Evolutionary conservation across 92 coral and sea anemone species (phyloP).

Genomic region (Zoanthus solanderi): DNA sequence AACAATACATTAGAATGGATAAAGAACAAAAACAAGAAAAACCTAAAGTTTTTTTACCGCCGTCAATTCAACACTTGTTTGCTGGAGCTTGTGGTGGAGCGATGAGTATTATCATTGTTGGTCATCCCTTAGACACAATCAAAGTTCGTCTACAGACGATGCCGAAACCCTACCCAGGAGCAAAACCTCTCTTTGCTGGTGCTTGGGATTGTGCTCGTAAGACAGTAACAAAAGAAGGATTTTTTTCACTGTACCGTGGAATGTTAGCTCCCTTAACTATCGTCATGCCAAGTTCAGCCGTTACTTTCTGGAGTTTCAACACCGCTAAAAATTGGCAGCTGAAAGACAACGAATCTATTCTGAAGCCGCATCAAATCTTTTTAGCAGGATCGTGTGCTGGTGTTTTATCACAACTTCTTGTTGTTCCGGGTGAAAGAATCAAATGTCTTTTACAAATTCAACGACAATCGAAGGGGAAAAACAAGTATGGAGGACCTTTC

Average conservation of each 20-base stretch:
- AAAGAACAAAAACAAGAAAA: neutral
- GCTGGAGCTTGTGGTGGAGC: slow-evolving; percentile 96
- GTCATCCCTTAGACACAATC: slow-evolving; percentile 93
- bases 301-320: slow-evolving; percentile 78
- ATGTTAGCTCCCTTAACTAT: slow-evolving; percentile 87
- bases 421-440: slow-evolving; percentile 80
- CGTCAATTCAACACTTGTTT: slow-evolving; percentile 78
- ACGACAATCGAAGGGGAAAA: slow-evolving; percentile 60
- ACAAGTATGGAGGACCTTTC: slow-evolving; percentile 76
- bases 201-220: slow-evolving; percentile 76
- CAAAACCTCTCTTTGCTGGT: slow-evolving; percentile 67
- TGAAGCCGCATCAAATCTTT: slow-evolving; percentile 62
- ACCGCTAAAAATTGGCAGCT: slow-evolving; percentile 82
- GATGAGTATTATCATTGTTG: slow-evolving; percentile 69
- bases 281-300: slow-evolving; percentile 78
- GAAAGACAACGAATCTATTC: slow-evolving; percentile 43
- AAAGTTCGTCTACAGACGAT: slow-evolving; percentile 93
- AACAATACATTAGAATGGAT: neutral
- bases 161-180: slow-evolving; percentile 63
- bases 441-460: slow-evolving; percentile 94
- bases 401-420: slow-evolving; percentile 53
- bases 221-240: slow-evolving; percentile 81
- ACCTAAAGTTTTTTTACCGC: slow-evolving; percentile 32
- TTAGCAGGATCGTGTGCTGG: slow-evolving; percentile 88
- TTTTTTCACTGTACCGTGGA: slow-evolving; percentile 81